Conservation (phyloP, 2,113 vertebrate species). For the Mola mola region DNA sequence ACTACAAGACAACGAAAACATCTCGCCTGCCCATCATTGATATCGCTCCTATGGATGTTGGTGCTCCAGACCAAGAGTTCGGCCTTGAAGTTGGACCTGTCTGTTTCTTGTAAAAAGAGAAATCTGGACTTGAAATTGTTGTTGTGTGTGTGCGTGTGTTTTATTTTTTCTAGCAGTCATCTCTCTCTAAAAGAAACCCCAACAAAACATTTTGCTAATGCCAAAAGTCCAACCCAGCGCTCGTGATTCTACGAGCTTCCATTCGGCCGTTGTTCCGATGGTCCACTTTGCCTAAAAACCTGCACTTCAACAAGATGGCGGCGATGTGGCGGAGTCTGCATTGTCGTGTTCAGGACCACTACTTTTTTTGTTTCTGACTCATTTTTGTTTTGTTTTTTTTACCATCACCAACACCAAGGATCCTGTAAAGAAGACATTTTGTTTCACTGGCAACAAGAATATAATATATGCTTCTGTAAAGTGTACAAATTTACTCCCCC, state of each 20-base stretch:
- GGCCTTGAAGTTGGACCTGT: constrained; percentile 93
- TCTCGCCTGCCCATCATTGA: constrained; percentile 97
- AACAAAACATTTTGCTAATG: constrained; percentile 82
- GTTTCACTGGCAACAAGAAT: constrained; percentile 89
- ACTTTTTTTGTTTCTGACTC: constrained; percentile 77
- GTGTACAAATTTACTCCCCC: constrained; percentile 75
- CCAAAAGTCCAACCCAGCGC: constrained; percentile 76
- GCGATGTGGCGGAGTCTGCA: constrained; percentile 77
- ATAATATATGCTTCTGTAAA: constrained; percentile 88
- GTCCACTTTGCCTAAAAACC: constrained; percentile 89
- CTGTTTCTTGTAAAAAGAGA: constrained; percentile 99
- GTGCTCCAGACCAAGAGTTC: constrained; percentile 97
- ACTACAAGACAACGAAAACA: constrained; percentile 99
- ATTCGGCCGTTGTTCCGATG: constrained; percentile 81
- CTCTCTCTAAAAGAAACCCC: constrained; percentile 85
- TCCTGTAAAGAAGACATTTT: constrained; percentile 85
- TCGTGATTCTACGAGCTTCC: constrained; percentile 68
- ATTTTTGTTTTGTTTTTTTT: constrained; percentile 58
- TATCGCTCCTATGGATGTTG: constrained; percentile 98
- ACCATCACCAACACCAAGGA: constrained; percentile 84
- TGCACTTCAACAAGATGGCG: constrained; percentile 86
- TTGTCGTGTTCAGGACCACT: constrained; percentile 82
- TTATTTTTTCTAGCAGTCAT: constrained; percentile 92
- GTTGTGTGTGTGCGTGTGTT: constrained; percentile 81
- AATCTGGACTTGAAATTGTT: constrained; percentile 98